A percentile compares a stretch with the other conserved stretches of the same genome.
Evolutionary conservation across 2,797 vertebrate species (phyloP).

Genomic region (Heteromormyrus szaboi): DNA sequence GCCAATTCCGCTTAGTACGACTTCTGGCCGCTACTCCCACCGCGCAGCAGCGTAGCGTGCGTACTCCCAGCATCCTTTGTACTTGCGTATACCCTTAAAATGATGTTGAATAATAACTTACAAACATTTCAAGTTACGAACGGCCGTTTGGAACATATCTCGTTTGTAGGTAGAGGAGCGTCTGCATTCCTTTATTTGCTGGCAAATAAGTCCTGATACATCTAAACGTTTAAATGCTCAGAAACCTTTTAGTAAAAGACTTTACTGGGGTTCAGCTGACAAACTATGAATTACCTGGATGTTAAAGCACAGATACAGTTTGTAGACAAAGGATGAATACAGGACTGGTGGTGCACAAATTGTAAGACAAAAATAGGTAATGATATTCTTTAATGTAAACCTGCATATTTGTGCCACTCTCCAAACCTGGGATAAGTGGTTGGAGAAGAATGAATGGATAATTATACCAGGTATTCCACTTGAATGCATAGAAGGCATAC

Average conservation of each 20-base stretch:
- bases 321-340: background rate
- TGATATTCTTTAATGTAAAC: background rate
- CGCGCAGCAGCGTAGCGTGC: background rate
- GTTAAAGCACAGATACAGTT: background rate
- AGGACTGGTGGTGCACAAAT: background rate
- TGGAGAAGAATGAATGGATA: background rate
- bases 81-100: background rate
- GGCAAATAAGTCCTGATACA: background rate
- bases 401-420: background rate
- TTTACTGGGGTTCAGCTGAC: background rate
- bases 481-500: background rate
- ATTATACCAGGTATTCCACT: background rate
- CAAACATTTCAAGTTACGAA: background rate
- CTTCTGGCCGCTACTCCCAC: background rate
- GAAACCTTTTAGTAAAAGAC: background rate
- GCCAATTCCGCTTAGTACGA: background rate
- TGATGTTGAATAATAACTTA: background rate
- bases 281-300: background rate
- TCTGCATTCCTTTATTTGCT: background rate
- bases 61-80: background rate
- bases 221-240: background rate
- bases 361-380: background rate
- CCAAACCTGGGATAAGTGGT: background rate
- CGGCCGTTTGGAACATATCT: background rate
- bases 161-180: background rate